Conservation (phyloP, 92 coral and sea anemone species). For the Porites divaricata region DNA sequence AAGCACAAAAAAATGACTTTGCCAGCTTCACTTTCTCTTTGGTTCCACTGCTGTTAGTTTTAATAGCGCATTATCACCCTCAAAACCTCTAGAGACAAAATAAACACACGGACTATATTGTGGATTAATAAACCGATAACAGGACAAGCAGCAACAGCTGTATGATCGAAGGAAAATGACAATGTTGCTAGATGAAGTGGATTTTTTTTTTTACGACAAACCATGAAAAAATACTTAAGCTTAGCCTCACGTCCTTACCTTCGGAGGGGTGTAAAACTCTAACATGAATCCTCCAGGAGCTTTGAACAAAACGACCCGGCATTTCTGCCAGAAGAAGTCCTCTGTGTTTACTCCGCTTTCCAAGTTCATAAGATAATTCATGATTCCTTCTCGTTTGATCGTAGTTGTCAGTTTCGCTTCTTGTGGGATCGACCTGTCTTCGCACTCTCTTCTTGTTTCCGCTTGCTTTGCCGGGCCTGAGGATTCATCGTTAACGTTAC, state of each 20-base stretch:
- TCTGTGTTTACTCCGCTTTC: conserved; percentile 95
- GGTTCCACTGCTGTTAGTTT: not conserved
- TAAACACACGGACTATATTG: conserved; percentile 25
- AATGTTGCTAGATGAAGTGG: not conserved
- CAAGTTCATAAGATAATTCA: conserved; percentile 93
- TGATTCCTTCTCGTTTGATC: conserved; percentile 80
- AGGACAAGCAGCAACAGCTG: not conserved
- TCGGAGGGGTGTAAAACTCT: conserved; percentile 97
- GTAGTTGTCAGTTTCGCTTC: conserved; percentile 55
- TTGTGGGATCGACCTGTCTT: conserved; percentile 39
- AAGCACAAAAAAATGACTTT: not conserved
- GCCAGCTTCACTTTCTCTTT: not conserved
- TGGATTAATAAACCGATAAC: conserved; percentile 22
- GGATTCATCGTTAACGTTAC: conserved; percentile 68
- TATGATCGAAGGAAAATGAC: not conserved
- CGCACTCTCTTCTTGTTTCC: conserved; percentile 42
- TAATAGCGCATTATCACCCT: conserved; percentile 10
- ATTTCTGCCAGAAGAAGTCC: conserved; percentile 99
- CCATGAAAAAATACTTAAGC: not conserved
- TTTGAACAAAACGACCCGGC: conserved; percentile 89
- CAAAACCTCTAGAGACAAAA: conserved; percentile 19
- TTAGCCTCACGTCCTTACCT: too few species aligned
- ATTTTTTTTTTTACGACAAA: not conserved
- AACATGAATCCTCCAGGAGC: conserved; percentile 99
- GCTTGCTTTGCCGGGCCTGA: conserved; percentile 41